phyloP scores from a whole-genome alignment of 2,797 vertebrate genomes.

The Caiman crocodilus region DNA sequence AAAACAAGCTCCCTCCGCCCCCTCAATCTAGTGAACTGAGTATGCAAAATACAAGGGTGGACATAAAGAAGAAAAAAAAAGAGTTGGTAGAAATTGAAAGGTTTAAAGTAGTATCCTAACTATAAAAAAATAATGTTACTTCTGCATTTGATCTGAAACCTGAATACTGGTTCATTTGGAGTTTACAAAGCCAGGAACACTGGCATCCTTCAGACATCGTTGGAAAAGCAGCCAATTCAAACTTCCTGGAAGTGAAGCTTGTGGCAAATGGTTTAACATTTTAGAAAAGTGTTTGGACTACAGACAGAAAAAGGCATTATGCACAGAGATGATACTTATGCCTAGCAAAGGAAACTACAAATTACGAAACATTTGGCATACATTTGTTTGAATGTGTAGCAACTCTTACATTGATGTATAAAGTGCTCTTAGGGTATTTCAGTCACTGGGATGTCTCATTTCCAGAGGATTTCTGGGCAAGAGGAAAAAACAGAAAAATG shows the following conservation, averaged over 20 bases:
- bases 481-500: conserved; percentile 43
- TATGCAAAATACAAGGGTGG: not conserved
- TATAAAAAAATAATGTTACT: conserved; percentile 43
- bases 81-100: not conserved
- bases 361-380: conserved; percentile 41
- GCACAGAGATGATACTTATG: conserved; percentile 29
- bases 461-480: not conserved
- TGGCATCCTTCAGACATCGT: conserved; percentile 48
- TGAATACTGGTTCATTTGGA: conserved; percentile 65
- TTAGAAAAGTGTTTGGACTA: conserved; percentile 52
- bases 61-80: not conserved
- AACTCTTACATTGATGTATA: not conserved
- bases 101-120: conserved; percentile 20
- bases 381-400: conserved; percentile 15
- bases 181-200: conserved; percentile 68
- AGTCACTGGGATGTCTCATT: not conserved
- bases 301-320: conserved; percentile 61
- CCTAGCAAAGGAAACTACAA: conserved; percentile 34
- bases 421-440: conserved; percentile 23
- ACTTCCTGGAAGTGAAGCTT: conserved; percentile 68
- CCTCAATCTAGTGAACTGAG: not conserved
- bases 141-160: conserved; percentile 65
- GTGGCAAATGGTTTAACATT: conserved; percentile 60
- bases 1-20: not conserved
- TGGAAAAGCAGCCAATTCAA: conserved; percentile 69